Percentiles rank a stretch among this genome's conserved stretches.
Conservation (phyloP, 2,113 vertebrate genomes). For the Narcine bancroftii region DNA sequence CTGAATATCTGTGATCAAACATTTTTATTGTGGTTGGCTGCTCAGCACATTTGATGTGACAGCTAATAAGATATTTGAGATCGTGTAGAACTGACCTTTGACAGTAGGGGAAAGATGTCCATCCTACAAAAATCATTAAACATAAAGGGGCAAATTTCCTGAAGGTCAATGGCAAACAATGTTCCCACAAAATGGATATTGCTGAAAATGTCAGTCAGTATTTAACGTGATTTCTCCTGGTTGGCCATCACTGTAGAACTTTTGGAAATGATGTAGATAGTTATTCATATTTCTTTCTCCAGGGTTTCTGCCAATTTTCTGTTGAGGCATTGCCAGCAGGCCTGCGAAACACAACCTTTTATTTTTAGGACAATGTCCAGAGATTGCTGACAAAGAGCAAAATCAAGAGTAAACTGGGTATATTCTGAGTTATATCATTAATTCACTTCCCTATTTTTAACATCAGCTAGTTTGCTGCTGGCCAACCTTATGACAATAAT, state of each 20-base stretch:
- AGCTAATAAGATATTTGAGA: too few relatives aligned
- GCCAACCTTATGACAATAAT: background rate
- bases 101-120: too few relatives aligned
- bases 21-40: too few relatives aligned
- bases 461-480: background rate
- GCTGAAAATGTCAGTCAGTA: background rate
- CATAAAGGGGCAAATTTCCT: too few relatives aligned
- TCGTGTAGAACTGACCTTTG: too few relatives aligned
- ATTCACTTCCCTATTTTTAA: background rate
- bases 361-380: slow-evolving; percentile 4
- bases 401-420: background rate
- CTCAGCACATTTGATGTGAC: too few relatives aligned
- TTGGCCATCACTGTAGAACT: background rate
- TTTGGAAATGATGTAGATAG: background rate
- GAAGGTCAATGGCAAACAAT: too few relatives aligned
- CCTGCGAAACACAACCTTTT: background rate
- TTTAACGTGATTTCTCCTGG: background rate
- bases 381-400: background rate
- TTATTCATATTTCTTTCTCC: background rate
- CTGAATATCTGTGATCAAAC: too few relatives aligned
- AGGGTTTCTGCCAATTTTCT: slow-evolving; percentile 1
- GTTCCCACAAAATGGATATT: too few relatives aligned
- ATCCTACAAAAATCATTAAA: too few relatives aligned
- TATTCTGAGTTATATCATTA: background rate
- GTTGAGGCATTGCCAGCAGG: background rate